Percentiles rank a stretch among this genome's conserved stretches.
These are phyloP conservation scores for Pelobates cultripes DNA, from an alignment of 2,797 vertebrate species.

Conservation along the genomic window DNA sequence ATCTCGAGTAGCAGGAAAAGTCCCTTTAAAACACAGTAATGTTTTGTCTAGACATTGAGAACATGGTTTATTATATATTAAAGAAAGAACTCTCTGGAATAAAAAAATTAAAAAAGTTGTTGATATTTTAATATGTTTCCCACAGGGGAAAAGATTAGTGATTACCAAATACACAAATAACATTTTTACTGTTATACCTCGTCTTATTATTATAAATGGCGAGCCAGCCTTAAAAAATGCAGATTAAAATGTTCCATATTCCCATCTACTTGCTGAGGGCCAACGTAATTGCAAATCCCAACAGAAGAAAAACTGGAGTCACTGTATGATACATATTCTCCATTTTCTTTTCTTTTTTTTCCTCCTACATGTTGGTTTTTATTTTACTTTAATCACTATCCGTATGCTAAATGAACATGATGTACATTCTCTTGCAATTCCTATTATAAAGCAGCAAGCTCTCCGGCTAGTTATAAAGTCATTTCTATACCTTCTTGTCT, in stretches of 20 bases:
- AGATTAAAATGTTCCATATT: neutral
- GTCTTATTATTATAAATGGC: slow-evolving; percentile 2
- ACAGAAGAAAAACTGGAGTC: neutral
- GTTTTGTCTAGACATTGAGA: no score
- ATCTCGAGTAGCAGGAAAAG: no score
- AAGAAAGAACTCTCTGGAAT: no score
- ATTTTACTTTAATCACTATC: neutral
- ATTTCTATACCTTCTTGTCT: slow-evolving; percentile 2
- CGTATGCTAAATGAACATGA: neutral
- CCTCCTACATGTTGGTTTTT: neutral
- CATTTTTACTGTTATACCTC: neutral
- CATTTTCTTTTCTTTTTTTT: neutral
- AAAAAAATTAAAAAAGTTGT: no score
- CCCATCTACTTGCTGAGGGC: neutral
- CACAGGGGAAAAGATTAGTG: slow-evolving; percentile 1
- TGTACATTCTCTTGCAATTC: neutral
- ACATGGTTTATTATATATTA: no score
- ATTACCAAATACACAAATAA: neutral
- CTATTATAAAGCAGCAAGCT: neutral
- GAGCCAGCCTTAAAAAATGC: neutral
- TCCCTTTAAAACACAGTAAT: no score
- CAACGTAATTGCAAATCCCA: slow-evolving; percentile 9
- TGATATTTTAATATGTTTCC: neutral
- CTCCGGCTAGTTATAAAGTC: neutral
- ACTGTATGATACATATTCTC: neutral